Base-by-base conservation (phyloP, 2,113 vertebrate genomes). In the Cyprinodon variegatus region DNA sequence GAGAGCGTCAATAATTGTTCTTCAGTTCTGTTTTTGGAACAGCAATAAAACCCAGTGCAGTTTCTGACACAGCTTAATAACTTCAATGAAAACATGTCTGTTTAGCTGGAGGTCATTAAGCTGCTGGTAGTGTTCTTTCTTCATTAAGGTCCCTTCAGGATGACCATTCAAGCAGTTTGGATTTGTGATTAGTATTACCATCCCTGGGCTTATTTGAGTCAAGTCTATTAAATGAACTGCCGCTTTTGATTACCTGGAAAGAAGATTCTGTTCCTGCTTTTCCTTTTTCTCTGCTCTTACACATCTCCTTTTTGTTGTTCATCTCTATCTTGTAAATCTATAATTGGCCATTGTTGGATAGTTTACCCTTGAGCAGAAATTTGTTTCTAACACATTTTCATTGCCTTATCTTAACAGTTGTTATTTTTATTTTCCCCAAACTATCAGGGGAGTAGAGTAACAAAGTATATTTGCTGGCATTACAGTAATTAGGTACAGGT, bases 181-280 rank as follows among this genome's bases (percentile, higher is more conserved):
- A 41, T 39, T 13, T n/a, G 45, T 68, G 48, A 68, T 68, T 39
- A 68, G 48, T 68, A 4, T 41, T 2, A 41, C 43, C 46, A 13
- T 40, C 46, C 17, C 17, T 53, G 29, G 46, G 29, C 17, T 46
- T n/a, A 22, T 37, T 68, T 17, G 15, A 29, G 53, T 68, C 46
- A 53, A n/a, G 36, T 12, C 20, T 29, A 65, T 79, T 43, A 79
- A 77, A 83, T 68, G 14, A 73, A 63, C 65, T 82, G 80, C 71
- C 77, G 61, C 70, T 71, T 70, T 65, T 53, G 62, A 82, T 79
- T 61, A 83, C 15, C 68, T 60, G 80, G 59, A 37, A 43, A 36
- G 11, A 53, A 15, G 37, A 8, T 65, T 37, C 61, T 22, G 59
- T 59, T 29, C 5, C 40, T 65, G 41, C 41, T 41, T 41, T 4